Conservation (phyloP, 1,140 invertebrate species). For the Babylonia areolata region DNA sequence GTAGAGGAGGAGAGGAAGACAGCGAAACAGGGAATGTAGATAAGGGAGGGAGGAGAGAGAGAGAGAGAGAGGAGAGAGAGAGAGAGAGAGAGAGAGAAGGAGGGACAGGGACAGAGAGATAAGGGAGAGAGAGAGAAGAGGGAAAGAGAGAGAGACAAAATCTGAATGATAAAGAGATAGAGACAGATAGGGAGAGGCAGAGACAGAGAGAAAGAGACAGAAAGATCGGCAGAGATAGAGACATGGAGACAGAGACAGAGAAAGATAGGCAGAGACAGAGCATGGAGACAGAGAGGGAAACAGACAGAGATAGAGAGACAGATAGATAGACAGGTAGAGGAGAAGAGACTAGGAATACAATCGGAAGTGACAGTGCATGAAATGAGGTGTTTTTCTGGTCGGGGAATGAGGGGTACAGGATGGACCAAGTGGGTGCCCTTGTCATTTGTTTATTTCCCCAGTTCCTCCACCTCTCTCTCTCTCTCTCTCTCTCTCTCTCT, state of each 20-base stretch:
- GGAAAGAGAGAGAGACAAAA: background rate
- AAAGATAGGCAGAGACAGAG: background rate
- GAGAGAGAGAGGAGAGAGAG: too few species aligned
- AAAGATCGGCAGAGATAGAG: too few species aligned
- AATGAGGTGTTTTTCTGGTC: too few species aligned
- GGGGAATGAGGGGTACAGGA: too few species aligned
- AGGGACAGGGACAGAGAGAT: background rate
- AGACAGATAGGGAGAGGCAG: background rate
- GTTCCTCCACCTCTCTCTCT: too few species aligned
- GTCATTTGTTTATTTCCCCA: background rate
- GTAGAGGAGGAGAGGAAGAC: background rate
- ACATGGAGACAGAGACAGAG: background rate
- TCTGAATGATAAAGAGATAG: background rate
- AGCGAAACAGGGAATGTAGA: background rate
- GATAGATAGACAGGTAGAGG: background rate
- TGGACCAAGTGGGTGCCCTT: background rate
- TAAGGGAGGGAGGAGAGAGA: background rate
- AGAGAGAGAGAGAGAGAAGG: background rate
- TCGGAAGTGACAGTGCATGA: too few species aligned
- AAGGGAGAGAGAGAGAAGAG: conserved; percentile 1
- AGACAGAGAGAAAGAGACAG: background rate
- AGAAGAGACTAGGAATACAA: too few species aligned
- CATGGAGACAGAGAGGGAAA: background rate
- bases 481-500: too few species aligned
- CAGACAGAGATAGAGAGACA: background rate